Evolutionary conservation across 1,140 invertebrate species (phyloP), one percentile per base, ranked within the genome.

Genomic region (Triops cancriformis): DNA sequence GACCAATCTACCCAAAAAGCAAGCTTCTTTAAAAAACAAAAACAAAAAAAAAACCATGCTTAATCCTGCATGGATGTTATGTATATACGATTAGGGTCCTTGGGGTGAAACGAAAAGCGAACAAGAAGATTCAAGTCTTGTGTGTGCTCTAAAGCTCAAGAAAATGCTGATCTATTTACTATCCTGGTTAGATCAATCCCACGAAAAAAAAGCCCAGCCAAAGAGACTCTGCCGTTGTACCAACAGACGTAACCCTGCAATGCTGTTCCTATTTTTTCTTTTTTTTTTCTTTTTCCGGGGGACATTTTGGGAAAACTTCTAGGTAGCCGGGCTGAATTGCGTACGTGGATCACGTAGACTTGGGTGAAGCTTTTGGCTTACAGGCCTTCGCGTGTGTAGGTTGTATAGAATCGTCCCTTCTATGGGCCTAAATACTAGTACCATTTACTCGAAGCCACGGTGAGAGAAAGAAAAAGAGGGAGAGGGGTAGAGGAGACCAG

Each of bases 141-240:
- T 64, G 51, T 37, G 31, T 64, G 14, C 51, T 12, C 23, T 64
- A 64, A 64, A 14, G 51, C 51, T 64, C 51, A 18, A 64, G 51
- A 64, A 64, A 64, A 64, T 64, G 51, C 51, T 64, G 51, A 64
- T 64, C 51, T 64, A 64, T 64, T 64, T 23, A 64, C 51, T 64
- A 64, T 14, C 23, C 51, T 14, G 14, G 51, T 64, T 64, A 64
- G 51, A 64, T 64, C 51, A 64, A 64, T 64, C 51, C 2, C 51
- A 18, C 51, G 23, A 18, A 23, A 64, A 64, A 64, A 18, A 23
- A 64, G 51, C 2, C 7, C 31, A 37, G 31, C 2, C 2, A 37
- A 37, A 23, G 2, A 64, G 51, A 64, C 51, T 64, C 7, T 18
- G 18, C 51, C 51, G n/a, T 64, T 64, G 18, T 64, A 18, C 51